Evolutionary conservation across 1,140 invertebrate species (phyloP), one percentile per base, ranked within the genome.

Genomic region (Drosophila santomea): DNA sequence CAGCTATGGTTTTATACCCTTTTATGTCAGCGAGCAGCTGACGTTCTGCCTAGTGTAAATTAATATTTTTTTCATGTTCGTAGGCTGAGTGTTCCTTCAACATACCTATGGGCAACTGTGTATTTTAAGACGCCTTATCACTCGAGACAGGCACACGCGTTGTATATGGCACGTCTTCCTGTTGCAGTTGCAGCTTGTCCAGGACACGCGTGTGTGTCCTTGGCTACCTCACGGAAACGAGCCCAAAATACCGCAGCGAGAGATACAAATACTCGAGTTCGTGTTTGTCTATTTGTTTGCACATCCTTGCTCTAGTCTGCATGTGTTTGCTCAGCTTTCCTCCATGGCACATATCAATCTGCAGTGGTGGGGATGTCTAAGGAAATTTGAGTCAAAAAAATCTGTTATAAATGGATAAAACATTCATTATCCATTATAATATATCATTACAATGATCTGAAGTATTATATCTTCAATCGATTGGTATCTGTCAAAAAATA

Each of bases 121-220:
- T 55, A 43, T 63, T 50, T 69, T 28, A 52, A 57, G 44, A 43
- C 38, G 66, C 36, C 82, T 86, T 86, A 86, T 86, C 82, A 78
- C 78, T 74, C 55, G 47, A 71, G 62, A 63, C 45, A 43, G 76
- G 82, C 82, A 79, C 83, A 88, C 79, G 83, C 83, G 79, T 78
- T 76, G 71, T 79, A 79, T 83, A 83, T 79, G 80, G 17, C 50
- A 39, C 55, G 74, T 74, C 74, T 68, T 77, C 75, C 58, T 83
- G 68, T 66, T 86, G 82, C 83, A 73, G 77, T 86, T 88, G 82
- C 83, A 88, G 83, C 83, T 86, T 86, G 83, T 69, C 79, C 76
- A 78, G 58, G 68, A 66, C 48, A 51, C 74, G 82, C 68, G 74
- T 88, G 83, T 85, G 74, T 76, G 74, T 59, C 56, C 67, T 62